Percentiles rank a stretch among this genome's conserved stretches.
Conservation (phyloP, 2,888 invertebrate genomes). For the Cryptosula pallasiana region DNA sequence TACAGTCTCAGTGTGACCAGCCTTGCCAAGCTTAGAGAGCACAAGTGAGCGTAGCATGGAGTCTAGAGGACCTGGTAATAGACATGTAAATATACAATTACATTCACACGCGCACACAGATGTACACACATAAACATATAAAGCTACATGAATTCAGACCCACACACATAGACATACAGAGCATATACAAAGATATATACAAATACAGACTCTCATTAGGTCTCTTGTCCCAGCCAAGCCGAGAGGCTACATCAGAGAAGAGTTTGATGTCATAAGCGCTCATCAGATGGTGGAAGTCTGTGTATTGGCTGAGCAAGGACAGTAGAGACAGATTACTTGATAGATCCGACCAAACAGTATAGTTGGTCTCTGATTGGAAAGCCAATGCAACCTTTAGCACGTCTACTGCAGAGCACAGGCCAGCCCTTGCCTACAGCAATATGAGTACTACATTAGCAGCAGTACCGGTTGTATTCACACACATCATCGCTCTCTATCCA, state of each 20-base stretch:
- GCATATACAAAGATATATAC: no score
- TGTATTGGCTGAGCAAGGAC: conserved; percentile 71
- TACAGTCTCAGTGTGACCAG: conserved; percentile 72
- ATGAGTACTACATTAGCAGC: no score
- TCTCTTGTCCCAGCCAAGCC: conserved; percentile 79
- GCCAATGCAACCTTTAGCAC: conserved; percentile 78
- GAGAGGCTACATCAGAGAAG: conserved; percentile 66
- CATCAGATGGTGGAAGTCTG: conserved; percentile 68
- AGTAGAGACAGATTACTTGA: conserved; percentile 68
- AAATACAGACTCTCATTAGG: no score
- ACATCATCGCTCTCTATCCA: no score
- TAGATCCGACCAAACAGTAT: conserved; percentile 78
- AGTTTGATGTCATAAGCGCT: conserved; percentile 71
- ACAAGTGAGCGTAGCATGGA: conserved; percentile 79
- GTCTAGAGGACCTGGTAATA: conserved; percentile 64
- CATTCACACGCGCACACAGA: no score
- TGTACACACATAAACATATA: no score
- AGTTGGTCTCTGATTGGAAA: conserved; percentile 79
- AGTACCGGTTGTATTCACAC: no score
- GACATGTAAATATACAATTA: no score
- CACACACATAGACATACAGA: no score
- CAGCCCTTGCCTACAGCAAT: conserved; percentile 61
- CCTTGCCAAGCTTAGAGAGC: conserved; percentile 73
- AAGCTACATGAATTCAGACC: no score
- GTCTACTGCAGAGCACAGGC: conserved; percentile 71